These are phyloP conservation scores for Triplophysa rosa DNA, from an alignment of 2,113 vertebrate species.

Conservation along the genomic window DNA sequence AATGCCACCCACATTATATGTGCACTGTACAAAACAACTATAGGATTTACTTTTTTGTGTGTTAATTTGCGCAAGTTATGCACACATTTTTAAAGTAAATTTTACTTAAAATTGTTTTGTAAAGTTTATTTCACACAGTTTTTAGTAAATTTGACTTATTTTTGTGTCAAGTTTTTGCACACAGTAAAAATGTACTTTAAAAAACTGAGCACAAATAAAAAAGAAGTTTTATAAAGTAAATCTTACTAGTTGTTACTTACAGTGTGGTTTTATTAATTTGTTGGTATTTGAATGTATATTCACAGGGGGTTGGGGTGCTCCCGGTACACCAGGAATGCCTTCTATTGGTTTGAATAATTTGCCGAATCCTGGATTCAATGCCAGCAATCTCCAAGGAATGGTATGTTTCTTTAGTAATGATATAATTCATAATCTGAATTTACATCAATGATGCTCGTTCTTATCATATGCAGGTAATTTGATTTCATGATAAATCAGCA, in stretches of 20 bases:
- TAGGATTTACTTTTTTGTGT: too few species aligned
- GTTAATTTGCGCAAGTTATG: too few species aligned
- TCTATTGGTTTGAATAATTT: conserved; percentile 63
- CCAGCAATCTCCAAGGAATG: conserved; percentile 63
- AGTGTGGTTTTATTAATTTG: background rate
- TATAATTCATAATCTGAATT: background rate
- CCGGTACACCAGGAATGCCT: conserved; percentile 67
- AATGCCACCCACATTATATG: background rate
- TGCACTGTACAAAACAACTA: too few species aligned
- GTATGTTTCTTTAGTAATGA: conserved; percentile 57
- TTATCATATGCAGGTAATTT: conserved; percentile 43
- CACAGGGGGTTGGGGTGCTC: conserved; percentile 72
- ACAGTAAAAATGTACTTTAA: too few species aligned
- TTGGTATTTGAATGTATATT: background rate
- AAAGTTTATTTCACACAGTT: too few species aligned
- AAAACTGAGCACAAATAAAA: too few species aligned
- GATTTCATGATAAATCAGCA: conserved; percentile 62
- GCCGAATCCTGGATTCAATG: conserved; percentile 67
- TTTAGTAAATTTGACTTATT: too few species aligned
- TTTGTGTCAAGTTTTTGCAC: too few species aligned
- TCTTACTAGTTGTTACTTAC: background rate
- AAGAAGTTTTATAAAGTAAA: too few species aligned
- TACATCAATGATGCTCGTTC: conserved; percentile 2
- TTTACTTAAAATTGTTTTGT: too few species aligned
- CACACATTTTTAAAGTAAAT: too few species aligned